Conservation (phyloP, 2,888 invertebrate genomes). For the Eilema sororculum region DNA sequence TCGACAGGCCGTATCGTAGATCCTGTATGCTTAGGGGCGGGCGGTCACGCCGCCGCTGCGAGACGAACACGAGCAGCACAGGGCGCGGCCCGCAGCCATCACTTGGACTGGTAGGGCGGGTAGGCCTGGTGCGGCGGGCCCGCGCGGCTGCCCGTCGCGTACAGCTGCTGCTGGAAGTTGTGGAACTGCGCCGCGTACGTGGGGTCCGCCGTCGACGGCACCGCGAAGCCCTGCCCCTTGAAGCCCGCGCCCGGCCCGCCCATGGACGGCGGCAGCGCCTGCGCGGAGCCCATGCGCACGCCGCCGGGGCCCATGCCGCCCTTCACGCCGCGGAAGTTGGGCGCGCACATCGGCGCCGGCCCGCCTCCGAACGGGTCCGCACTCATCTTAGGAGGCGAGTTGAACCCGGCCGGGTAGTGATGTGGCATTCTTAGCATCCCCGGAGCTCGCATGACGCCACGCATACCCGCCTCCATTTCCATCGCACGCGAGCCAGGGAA, state of each 20-base stretch:
- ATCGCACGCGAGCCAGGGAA: constrained; percentile 89
- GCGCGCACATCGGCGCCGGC: constrained; percentile 73
- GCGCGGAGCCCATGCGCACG: constrained; percentile 85
- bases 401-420: constrained; percentile 81
- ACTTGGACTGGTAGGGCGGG: constrained; percentile 83
- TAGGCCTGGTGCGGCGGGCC: constrained; percentile 80
- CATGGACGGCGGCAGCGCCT: constrained; percentile 93
- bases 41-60: constrained; percentile 25
- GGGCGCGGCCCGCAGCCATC: constrained; percentile 63
- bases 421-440: constrained; percentile 82
- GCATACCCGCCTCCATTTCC: constrained; percentile 81
- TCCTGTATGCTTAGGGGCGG: constrained; percentile 18
- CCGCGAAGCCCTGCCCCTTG: constrained; percentile 93
- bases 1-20: constrained; percentile 24
- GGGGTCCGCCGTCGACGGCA: constrained; percentile 95
- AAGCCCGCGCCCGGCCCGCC: constrained; percentile 90
- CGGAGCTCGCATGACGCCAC: constrained; percentile 80
- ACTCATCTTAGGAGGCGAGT: constrained; percentile 81
- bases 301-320: constrained; percentile 72
- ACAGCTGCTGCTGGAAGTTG: constrained; percentile 97
- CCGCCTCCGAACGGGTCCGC: constrained; percentile 70
- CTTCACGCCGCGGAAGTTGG: constrained; percentile 77
- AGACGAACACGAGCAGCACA: constrained; percentile 33
- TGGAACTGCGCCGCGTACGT: constrained; percentile 98
- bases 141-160: constrained; percentile 90